phyloP scores from a whole-genome alignment of 2,888 invertebrate species.

The Microplitis manilae region DNA sequence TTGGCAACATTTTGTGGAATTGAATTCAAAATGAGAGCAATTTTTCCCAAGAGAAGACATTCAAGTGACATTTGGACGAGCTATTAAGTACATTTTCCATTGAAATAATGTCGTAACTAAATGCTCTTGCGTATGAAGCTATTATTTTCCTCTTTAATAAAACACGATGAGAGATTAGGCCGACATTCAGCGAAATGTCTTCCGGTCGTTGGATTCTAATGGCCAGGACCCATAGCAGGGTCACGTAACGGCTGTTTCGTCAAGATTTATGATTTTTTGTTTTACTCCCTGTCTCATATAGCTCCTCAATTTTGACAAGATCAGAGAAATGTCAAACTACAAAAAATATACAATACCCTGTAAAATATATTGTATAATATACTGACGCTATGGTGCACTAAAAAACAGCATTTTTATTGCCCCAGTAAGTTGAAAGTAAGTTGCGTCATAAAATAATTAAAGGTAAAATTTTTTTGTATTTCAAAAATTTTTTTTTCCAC shows the following conservation, averaged over 20 bases:
- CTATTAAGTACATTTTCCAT: slow-evolving; percentile 18
- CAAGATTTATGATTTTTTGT: slow-evolving; percentile 29
- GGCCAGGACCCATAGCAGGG: slow-evolving; percentile 51
- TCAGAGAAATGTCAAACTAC: not conserved
- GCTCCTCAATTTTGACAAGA: not conserved
- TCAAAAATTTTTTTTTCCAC: no score
- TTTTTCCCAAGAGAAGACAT: slow-evolving; percentile 13
- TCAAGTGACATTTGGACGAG: slow-evolving; percentile 11
- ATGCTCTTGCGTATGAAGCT: slow-evolving; percentile 21
- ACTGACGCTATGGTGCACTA: not conserved
- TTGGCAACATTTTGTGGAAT: not conserved
- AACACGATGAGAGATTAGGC: slow-evolving; percentile 55
- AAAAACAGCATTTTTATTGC: not conserved
- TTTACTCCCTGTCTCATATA: not conserved
- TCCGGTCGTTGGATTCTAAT: slow-evolving; percentile 62
- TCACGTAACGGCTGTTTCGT: slow-evolving; percentile 56
- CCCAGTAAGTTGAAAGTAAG: no score
- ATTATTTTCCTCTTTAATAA: slow-evolving; percentile 38
- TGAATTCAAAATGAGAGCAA: not conserved
- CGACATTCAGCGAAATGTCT: slow-evolving; percentile 60
- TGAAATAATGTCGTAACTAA: slow-evolving; percentile 31
- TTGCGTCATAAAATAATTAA: no score
- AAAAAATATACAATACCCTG: not conserved
- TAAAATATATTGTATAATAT: not conserved
- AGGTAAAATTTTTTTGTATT: no score